phyloP scores from a whole-genome alignment of 2,888 invertebrate species.

The Seira sanloemensis region DNA sequence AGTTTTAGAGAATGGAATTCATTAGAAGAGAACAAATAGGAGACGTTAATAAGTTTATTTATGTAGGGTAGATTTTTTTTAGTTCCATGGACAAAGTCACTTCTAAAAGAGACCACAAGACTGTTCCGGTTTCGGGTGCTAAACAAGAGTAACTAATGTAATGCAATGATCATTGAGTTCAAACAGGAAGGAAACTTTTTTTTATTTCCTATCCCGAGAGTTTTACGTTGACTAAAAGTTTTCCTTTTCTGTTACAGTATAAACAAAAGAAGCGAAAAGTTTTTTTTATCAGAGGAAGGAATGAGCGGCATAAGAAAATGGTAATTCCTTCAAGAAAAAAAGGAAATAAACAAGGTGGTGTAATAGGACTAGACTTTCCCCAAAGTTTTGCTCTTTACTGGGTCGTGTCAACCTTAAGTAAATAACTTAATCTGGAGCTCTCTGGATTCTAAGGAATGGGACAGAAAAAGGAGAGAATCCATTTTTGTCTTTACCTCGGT shows the following conservation, averaged over 20 bases:
- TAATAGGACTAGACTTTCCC: background rate
- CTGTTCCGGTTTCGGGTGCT: background rate
- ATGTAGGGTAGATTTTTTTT: background rate
- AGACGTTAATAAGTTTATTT: slow-evolving; percentile 1
- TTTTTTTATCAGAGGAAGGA: background rate
- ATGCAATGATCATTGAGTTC: background rate
- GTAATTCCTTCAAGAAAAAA: background rate
- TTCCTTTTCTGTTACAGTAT: background rate
- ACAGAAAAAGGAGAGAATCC: background rate
- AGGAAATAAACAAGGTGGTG: background rate
- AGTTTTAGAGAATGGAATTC: background rate
- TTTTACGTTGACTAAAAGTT: background rate
- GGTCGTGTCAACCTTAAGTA: slow-evolving; percentile 1
- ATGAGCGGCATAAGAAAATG: slow-evolving; percentile 1
- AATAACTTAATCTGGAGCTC: slow-evolving; percentile 3
- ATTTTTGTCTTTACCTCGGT: background rate
- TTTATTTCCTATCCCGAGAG: background rate
- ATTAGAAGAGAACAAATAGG: background rate
- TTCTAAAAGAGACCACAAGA: background rate
- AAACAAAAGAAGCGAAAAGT: background rate
- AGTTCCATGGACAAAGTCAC: background rate
- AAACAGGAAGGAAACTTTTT: background rate
- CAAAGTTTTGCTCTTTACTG: background rate
- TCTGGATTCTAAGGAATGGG: too few relatives aligned
- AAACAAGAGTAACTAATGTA: background rate